Conservation (phyloP, 2,888 invertebrate species). For the Priapulus caudatus region DNA sequence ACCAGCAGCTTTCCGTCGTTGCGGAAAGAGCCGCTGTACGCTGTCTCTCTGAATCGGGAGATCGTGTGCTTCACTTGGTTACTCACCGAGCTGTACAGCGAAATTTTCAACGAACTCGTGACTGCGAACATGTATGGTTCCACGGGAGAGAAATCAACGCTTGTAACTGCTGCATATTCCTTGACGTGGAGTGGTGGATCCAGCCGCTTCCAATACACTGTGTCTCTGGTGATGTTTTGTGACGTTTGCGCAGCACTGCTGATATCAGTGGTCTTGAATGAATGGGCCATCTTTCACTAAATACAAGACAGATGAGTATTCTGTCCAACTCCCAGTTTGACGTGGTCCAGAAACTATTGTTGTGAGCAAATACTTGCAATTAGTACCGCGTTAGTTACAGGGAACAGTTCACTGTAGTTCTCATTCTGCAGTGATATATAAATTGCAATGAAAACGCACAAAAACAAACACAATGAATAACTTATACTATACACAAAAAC, state of each 20-base stretch:
- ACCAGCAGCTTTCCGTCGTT: slow-evolving; percentile 56
- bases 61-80: slow-evolving; percentile 67
- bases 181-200: slow-evolving; percentile 48
- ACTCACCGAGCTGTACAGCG: slow-evolving; percentile 55
- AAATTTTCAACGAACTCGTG: slow-evolving; percentile 75
- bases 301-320: too few species aligned
- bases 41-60: slow-evolving; percentile 65
- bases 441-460: too few species aligned
- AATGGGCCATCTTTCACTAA: not conserved
- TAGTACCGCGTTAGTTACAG: too few species aligned
- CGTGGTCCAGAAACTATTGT: too few species aligned
- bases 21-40: slow-evolving; percentile 46
- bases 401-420: too few species aligned
- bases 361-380: too few species aligned
- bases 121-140: slow-evolving; percentile 84
- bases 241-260: not conserved
- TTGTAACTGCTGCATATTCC: slow-evolving; percentile 82
- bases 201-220: not conserved
- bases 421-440: too few species aligned
- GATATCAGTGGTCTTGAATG: not conserved
- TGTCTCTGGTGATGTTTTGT: not conserved
- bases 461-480: too few species aligned
- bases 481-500: too few species aligned
- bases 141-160: slow-evolving; percentile 74
- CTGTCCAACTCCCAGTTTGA: too few species aligned